Conservation (phyloP, 2,113 vertebrate species). For the Caretta caretta region DNA sequence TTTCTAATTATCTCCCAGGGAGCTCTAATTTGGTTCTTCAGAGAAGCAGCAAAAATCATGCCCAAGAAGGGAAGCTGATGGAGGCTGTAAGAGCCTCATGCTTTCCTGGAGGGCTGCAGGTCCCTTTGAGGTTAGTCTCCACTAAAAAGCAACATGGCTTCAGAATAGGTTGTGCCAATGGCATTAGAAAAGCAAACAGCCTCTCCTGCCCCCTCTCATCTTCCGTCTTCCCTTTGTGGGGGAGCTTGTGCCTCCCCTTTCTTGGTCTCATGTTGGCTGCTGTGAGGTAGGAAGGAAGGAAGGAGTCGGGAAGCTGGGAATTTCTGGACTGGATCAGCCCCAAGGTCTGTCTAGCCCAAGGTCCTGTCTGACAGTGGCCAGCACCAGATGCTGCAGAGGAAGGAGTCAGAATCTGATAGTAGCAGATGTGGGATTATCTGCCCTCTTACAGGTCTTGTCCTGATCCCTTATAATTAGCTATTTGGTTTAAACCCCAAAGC, state of each 20-base stretch:
- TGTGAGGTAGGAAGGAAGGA: not conserved
- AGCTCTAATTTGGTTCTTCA: not conserved
- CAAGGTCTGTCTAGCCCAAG: not conserved
- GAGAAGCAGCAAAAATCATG: not conserved
- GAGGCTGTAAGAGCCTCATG: too few species aligned
- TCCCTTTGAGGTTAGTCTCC: not conserved
- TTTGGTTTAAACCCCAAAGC: not conserved
- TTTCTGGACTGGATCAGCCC: not conserved
- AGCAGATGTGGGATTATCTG: not conserved
- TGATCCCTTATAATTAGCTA: not conserved
- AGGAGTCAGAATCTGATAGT: not conserved
- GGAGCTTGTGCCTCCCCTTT: not conserved
- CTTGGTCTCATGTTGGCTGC: not conserved
- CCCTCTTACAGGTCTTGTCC: not conserved
- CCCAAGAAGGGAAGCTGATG: not conserved
- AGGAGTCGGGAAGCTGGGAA: not conserved
- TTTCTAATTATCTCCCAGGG: not conserved
- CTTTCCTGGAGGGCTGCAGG: not conserved
- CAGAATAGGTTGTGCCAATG: not conserved
- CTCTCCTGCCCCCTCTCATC: not conserved
- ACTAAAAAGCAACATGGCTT: not conserved
- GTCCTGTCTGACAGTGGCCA: not conserved
- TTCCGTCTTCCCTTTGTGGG: not conserved
- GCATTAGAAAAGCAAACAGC: not conserved
- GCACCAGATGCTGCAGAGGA: not conserved